phyloP scores from a whole-genome alignment of 2,888 invertebrate genomes.

The Geophilus truncorum region DNA sequence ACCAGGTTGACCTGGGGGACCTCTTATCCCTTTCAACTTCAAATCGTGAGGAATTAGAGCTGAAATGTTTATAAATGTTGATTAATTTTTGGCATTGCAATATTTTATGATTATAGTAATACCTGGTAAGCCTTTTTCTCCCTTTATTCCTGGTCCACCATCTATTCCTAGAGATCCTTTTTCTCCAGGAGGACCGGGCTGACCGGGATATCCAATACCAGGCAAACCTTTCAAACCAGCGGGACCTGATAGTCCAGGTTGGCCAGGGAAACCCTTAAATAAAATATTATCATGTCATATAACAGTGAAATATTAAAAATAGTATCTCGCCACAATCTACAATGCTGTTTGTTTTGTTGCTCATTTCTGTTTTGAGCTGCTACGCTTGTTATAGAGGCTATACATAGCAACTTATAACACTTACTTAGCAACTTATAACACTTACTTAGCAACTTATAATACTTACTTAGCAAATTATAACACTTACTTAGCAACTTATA shows the following conservation, averaged over 20 bases:
- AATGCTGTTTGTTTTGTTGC: neutral
- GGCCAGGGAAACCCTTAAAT: constrained; percentile 54
- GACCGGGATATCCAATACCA: constrained; percentile 48
- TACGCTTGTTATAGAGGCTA: too few relatives aligned
- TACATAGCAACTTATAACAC: too few relatives aligned
- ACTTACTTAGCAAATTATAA: too few relatives aligned
- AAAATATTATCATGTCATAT: too few relatives aligned
- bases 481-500: too few relatives aligned
- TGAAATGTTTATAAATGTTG: neutral
- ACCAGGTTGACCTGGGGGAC: constrained; percentile 63
- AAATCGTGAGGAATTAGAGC: constrained; percentile 42
- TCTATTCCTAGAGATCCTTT: constrained; percentile 45
- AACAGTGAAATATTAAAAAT: too few relatives aligned
- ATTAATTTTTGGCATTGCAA: neutral
- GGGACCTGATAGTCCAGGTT: constrained; percentile 52
- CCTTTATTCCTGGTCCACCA: constrained; percentile 47
- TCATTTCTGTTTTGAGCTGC: neutral
- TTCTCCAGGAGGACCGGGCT: constrained; percentile 48
- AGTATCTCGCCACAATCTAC: too few relatives aligned
- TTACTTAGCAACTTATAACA: too few relatives aligned
- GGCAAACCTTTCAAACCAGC: constrained; percentile 51
- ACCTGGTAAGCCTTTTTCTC: constrained; percentile 47
- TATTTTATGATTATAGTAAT: neutral
- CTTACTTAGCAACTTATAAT: too few relatives aligned
- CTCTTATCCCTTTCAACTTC: constrained; percentile 62